Evolutionary conservation across 2,888 invertebrate species (phyloP).

Genomic region (Mermis nigrescens): DNA sequence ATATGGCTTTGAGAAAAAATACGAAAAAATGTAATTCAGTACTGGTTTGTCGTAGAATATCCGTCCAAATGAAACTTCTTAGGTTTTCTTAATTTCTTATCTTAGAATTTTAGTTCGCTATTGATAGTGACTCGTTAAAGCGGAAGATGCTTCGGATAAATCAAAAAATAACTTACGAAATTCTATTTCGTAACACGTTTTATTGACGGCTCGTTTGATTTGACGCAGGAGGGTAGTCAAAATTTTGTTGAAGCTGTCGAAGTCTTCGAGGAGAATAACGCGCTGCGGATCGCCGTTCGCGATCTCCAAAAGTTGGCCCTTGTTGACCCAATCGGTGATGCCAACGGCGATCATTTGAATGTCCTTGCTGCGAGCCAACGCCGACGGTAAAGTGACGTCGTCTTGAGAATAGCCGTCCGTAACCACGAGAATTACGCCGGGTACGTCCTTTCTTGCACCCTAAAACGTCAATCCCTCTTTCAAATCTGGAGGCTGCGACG

Average conservation of each 20-base stretch:
- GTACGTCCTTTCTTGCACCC: constrained; percentile 8
- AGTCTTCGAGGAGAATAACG: background rate
- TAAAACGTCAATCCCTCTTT: background rate
- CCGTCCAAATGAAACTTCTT: too few species aligned
- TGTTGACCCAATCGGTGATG: background rate
- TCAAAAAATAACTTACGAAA: too few species aligned
- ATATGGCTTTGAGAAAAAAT: too few species aligned
- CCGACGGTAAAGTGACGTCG: background rate
- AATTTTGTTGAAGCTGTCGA: background rate
- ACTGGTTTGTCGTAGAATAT: too few species aligned
- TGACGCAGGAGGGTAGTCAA: background rate
- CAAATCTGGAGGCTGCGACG: too few species aligned
- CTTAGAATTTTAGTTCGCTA: too few species aligned
- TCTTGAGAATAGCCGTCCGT: constrained; percentile 13
- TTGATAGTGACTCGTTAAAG: too few species aligned
- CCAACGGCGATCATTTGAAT: background rate
- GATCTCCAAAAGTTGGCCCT: background rate
- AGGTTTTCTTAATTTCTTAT: too few species aligned
- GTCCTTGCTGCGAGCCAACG: background rate
- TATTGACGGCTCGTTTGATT: background rate
- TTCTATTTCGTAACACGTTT: background rate
- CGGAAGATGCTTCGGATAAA: too few species aligned
- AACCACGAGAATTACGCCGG: constrained; percentile 8
- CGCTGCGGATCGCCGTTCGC: background rate
- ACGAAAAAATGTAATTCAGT: too few species aligned